Conservation (phyloP, 92 coral and sea anemone species). For the Chrysogorgia sp. region DNA sequence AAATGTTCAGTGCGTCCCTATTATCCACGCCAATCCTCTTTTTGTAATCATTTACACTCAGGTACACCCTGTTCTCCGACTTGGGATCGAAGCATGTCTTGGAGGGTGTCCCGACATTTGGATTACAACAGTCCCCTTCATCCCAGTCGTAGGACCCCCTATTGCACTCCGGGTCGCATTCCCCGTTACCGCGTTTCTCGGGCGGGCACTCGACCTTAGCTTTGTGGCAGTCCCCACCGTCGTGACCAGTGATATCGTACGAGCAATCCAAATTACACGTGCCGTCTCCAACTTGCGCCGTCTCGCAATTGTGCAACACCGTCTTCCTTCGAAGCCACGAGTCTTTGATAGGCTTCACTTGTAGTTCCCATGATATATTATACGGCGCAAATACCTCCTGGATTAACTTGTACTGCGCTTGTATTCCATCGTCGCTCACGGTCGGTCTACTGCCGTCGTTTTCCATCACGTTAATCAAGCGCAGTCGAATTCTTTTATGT, state of each 20-base stretch:
- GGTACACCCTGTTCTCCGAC: constrained; percentile 78
- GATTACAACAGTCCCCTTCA: constrained; percentile 86
- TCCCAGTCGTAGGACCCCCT: constrained; percentile 75
- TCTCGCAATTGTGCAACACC: constrained; percentile 73
- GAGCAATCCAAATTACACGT: constrained; percentile 66
- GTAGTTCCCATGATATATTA: constrained; percentile 77
- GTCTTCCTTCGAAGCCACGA: constrained; percentile 78
- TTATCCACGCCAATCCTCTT: constrained; percentile 67
- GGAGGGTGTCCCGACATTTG: constrained; percentile 55
- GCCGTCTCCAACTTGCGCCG: constrained; percentile 72
- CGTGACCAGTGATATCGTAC: constrained; percentile 75
- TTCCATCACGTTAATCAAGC: constrained; percentile 79
- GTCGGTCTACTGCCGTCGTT: constrained; percentile 85
- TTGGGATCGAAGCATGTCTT: constrained; percentile 84
- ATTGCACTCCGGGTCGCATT: constrained; percentile 92
- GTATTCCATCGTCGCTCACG: constrained; percentile 67
- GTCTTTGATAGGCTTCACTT: constrained; percentile 61
- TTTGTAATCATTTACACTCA: constrained; percentile 82
- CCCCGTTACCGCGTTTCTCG: constrained; percentile 71
- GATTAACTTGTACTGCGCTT: constrained; percentile 59
- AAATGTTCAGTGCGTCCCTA: constrained; percentile 72
- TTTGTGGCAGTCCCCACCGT: constrained; percentile 86
- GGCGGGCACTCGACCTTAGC: constrained; percentile 49
- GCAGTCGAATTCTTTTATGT: constrained; percentile 67
- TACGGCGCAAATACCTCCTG: constrained; percentile 65